Conservation (phyloP, 35 echinoderm and acorn worm species). For the Holothuria glaberrima region DNA sequence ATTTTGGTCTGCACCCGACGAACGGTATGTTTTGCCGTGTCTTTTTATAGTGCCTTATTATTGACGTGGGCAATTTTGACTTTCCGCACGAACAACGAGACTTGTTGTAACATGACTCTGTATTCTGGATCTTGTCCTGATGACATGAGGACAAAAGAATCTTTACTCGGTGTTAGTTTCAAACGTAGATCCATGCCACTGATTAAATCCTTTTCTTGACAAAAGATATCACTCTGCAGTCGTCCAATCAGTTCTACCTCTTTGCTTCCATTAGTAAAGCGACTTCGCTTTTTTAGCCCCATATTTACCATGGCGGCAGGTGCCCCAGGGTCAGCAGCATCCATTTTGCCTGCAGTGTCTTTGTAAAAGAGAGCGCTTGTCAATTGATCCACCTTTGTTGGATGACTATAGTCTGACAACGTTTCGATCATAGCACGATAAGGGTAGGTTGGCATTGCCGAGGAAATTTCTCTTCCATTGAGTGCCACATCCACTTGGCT, state of each 20-base stretch:
- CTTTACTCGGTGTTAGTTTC: constrained; percentile 56
- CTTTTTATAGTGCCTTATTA: constrained; percentile 61
- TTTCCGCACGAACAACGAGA: neutral
- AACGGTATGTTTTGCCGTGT: constrained; percentile 71
- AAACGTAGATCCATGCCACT: constrained; percentile 56
- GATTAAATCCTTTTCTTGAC: constrained; percentile 66
- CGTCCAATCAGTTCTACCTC: constrained; percentile 59
- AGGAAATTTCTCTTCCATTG: neutral
- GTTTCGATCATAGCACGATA: constrained; percentile 2
- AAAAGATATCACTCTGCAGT: constrained; percentile 73
- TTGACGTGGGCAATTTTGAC: constrained; percentile 45
- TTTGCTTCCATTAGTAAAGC: neutral
- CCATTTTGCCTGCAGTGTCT: constrained; percentile 53
- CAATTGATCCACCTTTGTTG: too few relatives aligned
- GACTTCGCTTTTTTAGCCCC: neutral
- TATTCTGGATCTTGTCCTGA: constrained; percentile 19
- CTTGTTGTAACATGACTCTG: constrained; percentile 45
- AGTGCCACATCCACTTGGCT: neutral
- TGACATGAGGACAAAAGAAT: constrained; percentile 65
- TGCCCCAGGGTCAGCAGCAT: constrained; percentile 13
- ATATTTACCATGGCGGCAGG: constrained; percentile 1
- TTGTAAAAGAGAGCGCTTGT: too few relatives aligned
- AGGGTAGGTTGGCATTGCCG: neutral
- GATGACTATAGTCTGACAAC: neutral
- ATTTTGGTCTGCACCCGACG: constrained; percentile 61